Percentiles rank a stretch among this genome's conserved stretches.
phyloP scores from a whole-genome alignment of 2,888 invertebrate species.

The Mythimna vitellina region DNA sequence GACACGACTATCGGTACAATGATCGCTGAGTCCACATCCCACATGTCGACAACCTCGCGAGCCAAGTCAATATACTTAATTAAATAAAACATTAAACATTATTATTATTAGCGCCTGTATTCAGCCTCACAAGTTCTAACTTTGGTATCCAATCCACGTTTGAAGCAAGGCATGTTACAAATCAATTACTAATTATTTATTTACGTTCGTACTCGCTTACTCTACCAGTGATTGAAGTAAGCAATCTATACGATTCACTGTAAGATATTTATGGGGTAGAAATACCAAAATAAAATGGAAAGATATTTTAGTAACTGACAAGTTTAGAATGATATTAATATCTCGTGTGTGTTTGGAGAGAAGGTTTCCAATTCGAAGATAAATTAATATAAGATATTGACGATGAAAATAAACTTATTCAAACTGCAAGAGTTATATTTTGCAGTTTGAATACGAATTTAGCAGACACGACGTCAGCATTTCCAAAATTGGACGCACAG shows the following conservation, averaged over 20 bases:
- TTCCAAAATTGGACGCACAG: not conserved
- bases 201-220: not conserved
- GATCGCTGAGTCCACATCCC: no score
- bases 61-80: no score
- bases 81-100: no score
- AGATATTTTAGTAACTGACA: conserved; percentile 9
- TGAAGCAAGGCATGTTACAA: no score
- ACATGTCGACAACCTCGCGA: no score
- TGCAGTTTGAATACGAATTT: conserved; percentile 8
- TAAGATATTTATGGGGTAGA: not conserved
- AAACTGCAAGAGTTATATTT: no score
- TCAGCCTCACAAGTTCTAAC: not conserved
- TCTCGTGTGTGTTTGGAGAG: conserved; percentile 5
- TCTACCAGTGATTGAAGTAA: not conserved
- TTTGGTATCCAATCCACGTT: not conserved
- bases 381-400: not conserved
- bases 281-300: conserved; percentile 4
- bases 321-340: conserved; percentile 30
- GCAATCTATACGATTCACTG: not conserved
- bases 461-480: not conserved
- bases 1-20: no score
- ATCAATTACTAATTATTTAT: not conserved
- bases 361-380: conserved; percentile 6
- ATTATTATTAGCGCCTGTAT: not conserved
- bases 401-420: conserved; percentile 23